Percentiles rank a stretch among this genome's conserved stretches.
Conservation (phyloP, 2,888 invertebrate species). For the Itoplectis maculator region DNA sequence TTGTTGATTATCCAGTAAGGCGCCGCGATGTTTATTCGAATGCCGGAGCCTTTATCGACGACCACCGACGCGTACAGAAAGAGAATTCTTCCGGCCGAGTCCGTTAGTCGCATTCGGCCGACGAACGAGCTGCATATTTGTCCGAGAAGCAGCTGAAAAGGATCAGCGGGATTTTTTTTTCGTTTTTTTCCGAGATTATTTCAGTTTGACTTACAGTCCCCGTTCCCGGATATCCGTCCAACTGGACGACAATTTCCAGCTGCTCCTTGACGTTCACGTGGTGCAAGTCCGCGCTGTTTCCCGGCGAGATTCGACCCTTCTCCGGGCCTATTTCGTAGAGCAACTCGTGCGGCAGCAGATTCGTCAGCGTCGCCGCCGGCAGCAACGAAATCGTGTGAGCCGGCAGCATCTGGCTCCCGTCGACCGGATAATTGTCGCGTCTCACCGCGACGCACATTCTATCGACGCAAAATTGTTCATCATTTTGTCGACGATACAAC, state of each 20-base stretch:
- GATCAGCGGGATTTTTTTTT: background rate
- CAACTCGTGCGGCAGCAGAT: slow-evolving; percentile 94
- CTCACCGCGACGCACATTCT: slow-evolving; percentile 93
- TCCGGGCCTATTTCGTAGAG: slow-evolving; percentile 86
- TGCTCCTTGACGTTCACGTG: slow-evolving; percentile 87
- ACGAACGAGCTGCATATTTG: slow-evolving; percentile 86
- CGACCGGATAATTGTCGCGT: slow-evolving; percentile 92
- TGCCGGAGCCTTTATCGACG: slow-evolving; percentile 87
- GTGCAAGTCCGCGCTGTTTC: slow-evolving; percentile 84
- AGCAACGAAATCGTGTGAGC: slow-evolving; percentile 95
- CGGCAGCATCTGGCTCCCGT: slow-evolving; percentile 88
- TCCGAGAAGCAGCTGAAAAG: slow-evolving; percentile 77
- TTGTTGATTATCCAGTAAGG: slow-evolving; percentile 98
- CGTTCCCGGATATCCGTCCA: slow-evolving; percentile 94
- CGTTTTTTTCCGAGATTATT: background rate
- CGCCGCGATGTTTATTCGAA: slow-evolving; percentile 90
- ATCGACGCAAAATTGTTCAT: slow-evolving; percentile 72
- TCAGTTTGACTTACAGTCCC: slow-evolving; percentile 86
- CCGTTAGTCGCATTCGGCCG: slow-evolving; percentile 90
- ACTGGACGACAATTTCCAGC: slow-evolving; percentile 90
- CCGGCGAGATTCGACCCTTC: slow-evolving; percentile 85
- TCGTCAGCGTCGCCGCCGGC: slow-evolving; percentile 93
- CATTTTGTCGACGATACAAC: too few relatives aligned
- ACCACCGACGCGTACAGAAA: slow-evolving; percentile 90
- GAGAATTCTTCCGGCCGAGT: slow-evolving; percentile 90